phyloP scores from a whole-genome alignment of 2,797 vertebrate species.

The Hemibagrus guttatus region DNA sequence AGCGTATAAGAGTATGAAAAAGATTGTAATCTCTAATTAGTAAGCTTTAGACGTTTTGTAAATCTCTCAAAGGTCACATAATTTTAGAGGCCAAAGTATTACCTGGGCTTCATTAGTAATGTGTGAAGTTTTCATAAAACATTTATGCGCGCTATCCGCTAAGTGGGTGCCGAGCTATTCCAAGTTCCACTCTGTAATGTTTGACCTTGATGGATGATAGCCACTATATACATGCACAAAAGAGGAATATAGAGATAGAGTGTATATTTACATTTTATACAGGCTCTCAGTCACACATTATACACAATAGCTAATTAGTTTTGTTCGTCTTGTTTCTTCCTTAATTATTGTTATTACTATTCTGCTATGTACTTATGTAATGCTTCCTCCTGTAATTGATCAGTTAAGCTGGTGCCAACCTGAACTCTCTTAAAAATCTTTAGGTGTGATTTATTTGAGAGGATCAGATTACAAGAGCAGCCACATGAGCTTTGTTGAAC shows the following conservation, averaged over 20 bases:
- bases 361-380: background rate
- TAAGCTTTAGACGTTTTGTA: background rate
- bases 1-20: too few species aligned
- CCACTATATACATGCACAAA: background rate
- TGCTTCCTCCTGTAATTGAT: background rate
- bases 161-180: conserved; percentile 9
- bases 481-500: background rate
- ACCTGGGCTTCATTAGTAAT: background rate
- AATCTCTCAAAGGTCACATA: background rate
- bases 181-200: background rate
- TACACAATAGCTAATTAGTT: background rate
- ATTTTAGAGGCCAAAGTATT: background rate
- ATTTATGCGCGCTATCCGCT: conserved; percentile 11
- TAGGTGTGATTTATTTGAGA: background rate
- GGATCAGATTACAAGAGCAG: background rate
- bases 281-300: background rate
- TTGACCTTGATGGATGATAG: conserved; percentile 25
- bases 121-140: conserved; percentile 15
- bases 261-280: background rate
- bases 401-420: background rate
- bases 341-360: background rate
- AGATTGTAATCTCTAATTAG: background rate
- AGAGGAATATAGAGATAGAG: background rate
- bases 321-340: too few species aligned
- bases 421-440: background rate